These are phyloP conservation scores for Brachionus plicatilis DNA, from an alignment of 1,140 invertebrate species.

Conservation along the genomic window DNA sequence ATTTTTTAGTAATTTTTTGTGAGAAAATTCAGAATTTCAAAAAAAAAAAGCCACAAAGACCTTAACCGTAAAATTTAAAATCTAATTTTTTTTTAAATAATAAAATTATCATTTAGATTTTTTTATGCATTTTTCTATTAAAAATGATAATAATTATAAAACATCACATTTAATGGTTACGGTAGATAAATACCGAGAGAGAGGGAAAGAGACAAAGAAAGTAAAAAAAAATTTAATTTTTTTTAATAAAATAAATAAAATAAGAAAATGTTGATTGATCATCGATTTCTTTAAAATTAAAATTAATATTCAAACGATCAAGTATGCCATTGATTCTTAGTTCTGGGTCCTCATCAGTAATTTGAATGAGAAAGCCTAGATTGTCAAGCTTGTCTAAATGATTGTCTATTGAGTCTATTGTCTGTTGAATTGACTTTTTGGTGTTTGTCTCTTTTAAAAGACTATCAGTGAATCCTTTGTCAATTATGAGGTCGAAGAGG, in stretches of 20 bases:
- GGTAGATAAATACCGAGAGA: background rate
- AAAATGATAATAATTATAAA: too few relatives aligned
- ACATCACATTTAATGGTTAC: background rate
- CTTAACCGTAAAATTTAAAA: too few relatives aligned
- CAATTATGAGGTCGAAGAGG: conserved; percentile 44
- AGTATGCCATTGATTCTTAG: conserved; percentile 32
- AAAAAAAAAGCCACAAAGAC: too few relatives aligned
- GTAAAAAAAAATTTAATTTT: background rate
- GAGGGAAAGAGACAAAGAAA: background rate
- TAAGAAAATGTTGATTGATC: background rate
- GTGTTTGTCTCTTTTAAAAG: conserved; percentile 43
- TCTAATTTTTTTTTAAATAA: too few relatives aligned
- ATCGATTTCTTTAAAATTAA: conserved; percentile 27
- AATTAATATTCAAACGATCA: background rate
- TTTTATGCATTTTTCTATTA: too few relatives aligned
- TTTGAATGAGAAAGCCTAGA: conserved; percentile 44
- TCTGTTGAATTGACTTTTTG: conserved; percentile 28
- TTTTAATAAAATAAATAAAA: conserved; percentile 33
- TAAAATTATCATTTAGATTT: too few relatives aligned
- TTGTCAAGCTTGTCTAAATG: conserved; percentile 41
- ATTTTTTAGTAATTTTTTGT: too few relatives aligned
- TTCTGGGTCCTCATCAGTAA: conserved; percentile 49
- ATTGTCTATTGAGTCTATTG: conserved; percentile 42
- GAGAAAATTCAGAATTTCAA: too few relatives aligned
- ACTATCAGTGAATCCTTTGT: conserved; percentile 48